Evolutionary conservation across 2,113 vertebrate genomes (phyloP), one percentile per base, ranked within the genome.

Genomic region (Phaetusa simplex): DNA sequence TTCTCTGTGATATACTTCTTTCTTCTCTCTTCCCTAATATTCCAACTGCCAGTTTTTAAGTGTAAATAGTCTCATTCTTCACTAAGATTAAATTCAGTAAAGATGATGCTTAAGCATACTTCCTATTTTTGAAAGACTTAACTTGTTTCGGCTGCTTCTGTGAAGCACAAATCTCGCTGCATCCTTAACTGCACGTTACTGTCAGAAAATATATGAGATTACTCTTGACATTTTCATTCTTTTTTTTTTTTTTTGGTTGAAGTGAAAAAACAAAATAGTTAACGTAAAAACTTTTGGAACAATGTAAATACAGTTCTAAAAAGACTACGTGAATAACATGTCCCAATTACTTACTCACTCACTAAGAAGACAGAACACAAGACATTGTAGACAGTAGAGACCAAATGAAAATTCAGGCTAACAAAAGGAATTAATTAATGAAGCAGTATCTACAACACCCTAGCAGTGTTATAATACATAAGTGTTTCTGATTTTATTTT

Each of bases 261-360:
- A 81, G 11, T 47, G 15, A 61, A 86, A 79, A 56, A 10, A 65
- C 9, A 73, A 55, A 34, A 42, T 21, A 53, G 3, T 14, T 61
- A 50, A 69, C 10, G 50, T 0, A 15, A 78, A 19, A 50, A 22
- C 1, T 36, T 77, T 49, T 58, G 23, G 5, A 70, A 50, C 40
- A 30, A 42, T 42, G 24, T 26, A 78, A 73, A 79, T 29, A 38
- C 1, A 29, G 11, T 40, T 65, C 32, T 26, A 40, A 79, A 93
- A 32, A 16, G 1, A 64, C 13, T 49, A 21, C 0, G 0, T 40
- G 10, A 91, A 26, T 58, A 71, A 91, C 74, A 71, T 12, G 12
- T 0, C 5, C 4, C 12, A 32, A 36, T 45, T 67, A 76, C 72
- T 77, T 84, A 15, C 49, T 45, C 64, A 76, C 72, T 77, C 81